Base-by-base conservation (phyloP, 2,888 invertebrate species). In the Acanthoscelides obtectus region DNA sequence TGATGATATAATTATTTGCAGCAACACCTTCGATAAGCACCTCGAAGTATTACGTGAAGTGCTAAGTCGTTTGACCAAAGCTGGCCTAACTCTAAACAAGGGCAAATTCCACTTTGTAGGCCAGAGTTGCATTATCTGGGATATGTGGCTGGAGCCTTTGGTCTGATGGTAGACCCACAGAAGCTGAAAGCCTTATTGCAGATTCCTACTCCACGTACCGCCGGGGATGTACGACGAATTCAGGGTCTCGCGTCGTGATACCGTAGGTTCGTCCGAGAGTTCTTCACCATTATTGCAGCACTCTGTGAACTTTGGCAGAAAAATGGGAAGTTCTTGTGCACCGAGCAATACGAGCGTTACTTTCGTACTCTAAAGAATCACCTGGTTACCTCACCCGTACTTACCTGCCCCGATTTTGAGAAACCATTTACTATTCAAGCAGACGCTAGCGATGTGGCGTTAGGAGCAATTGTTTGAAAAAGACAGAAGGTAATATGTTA, bases 51-150 rank as follows among this genome's bases (percentile, higher is more conserved):
- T 79, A 22, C 22, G 27, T n/a, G 73, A 76, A 27, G 75, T 81
- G 1, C 76, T 81, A 5, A 25, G 64, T 3, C 67, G 79, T 67
- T n/a, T n/a, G n/a, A n/a, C n/a, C n/a, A n/a, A n/a, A n/a, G n/a
- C n/a, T n/a, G n/a, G n/a, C n/a, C n/a, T 80, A 5, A 79, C 76
- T 1, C 22, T 80, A 1, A 76, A 71, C 21, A 67, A 63, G 6
- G 72, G 72, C 4, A 77, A 77, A 67, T 77, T 76, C 22, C 20
- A 70, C 22, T 75, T 76, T 70, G 73, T 77, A 77, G 67, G 75
- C 77, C 0, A 25, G 65, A 0, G 73, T 73, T 0, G 75, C 78
- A 20, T 22, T 74, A 1, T n/a, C n/a, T n/a, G n/a, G n/a, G n/a
- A n/a, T n/a, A n/a, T n/a, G n/a, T n/a, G n/a, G n/a, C n/a, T n/a